Base-by-base conservation (phyloP, 2,113 vertebrate species). In the Notothenia coriiceps region DNA sequence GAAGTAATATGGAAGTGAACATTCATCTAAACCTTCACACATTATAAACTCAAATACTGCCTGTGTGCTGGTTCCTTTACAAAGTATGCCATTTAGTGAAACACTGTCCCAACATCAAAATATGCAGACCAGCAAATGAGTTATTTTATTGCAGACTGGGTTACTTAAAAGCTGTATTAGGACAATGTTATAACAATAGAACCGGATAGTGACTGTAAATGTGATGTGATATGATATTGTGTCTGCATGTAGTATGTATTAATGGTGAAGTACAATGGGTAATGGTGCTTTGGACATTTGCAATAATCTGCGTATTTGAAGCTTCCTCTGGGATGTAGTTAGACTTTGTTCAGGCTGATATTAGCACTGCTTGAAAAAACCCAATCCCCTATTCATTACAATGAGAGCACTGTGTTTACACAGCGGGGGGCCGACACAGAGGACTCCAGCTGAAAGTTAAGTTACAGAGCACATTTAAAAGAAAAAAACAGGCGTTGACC, bases 1-100 rank as follows among this genome's bases (percentile, higher is more conserved):
- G 50, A 65, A 55, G 70, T 54, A 63, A 11, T 69, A 6, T 17
- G 71, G 49, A 40, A 75, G 54, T 70, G 60, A 62, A 8, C 54
- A 4, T 46, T 17, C 64, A n/a, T 64, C 51, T 35, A 33, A 57
- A 29, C 49, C 59, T 52, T 22, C 47, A 74, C 43, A 56, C 14
- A 33, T 17, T 33, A 52, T 33, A 14, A 62, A 75, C 70, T 67
- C 44, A 66, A 15, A 54, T n/a, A 17, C 46, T 51, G 44, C 43
- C 50, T 29, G 56, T 29, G 18, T 18, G 44, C 25, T 22, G n/a
- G 20, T 57, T 56, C 51, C 17, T n/a, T 46, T 14, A 50, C 20
- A 49, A 73, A 83, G 55, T 2, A 60, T 40, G 46, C 60, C 17
- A n/a, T 54, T 71, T 47, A 17, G 35, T 29, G 12, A 5, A 25